phyloP scores from a whole-genome alignment of 2,888 invertebrate species.

The Neocrepidodera transversa region DNA sequence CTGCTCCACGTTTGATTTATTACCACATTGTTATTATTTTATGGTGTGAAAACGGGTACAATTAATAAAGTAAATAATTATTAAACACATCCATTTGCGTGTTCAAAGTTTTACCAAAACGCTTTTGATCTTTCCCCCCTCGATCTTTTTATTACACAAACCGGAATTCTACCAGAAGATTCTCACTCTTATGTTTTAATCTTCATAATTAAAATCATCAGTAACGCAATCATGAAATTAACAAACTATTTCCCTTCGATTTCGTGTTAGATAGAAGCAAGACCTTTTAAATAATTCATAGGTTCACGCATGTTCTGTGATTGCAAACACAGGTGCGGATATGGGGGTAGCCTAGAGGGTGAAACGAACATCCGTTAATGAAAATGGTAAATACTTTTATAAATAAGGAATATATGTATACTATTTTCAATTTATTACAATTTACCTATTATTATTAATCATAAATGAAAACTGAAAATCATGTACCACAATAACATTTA shows the following conservation, averaged over 20 bases:
- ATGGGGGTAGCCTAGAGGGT: neutral
- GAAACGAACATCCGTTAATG: neutral
- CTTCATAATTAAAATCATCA: conserved; percentile 20
- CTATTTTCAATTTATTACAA: no score
- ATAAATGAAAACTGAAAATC: no score
- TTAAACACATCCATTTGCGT: conserved; percentile 5
- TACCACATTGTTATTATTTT: conserved; percentile 2
- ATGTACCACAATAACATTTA: no score
- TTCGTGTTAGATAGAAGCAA: conserved; percentile 26
- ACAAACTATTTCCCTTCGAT: conserved; percentile 32
- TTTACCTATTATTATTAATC: no score
- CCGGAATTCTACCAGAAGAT: conserved; percentile 20
- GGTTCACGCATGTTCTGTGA: conserved; percentile 36
- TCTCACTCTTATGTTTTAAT: conserved; percentile 15
- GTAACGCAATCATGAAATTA: conserved; percentile 26
- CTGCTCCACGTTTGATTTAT: no score
- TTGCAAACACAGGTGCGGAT: conserved; percentile 22
- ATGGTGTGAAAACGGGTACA: conserved; percentile 1
- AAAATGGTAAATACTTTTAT: no score
- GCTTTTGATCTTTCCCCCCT: neutral
- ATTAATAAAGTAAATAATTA: conserved; percentile 6
- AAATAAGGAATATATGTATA: no score
- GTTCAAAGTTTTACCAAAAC: neutral
- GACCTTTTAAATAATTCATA: conserved; percentile 34
- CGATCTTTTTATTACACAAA: conserved; percentile 1